Percentiles rank a stretch among this genome's conserved stretches.
Conservation (phyloP, 1,140 invertebrate genomes). For the Papilio helenus region DNA sequence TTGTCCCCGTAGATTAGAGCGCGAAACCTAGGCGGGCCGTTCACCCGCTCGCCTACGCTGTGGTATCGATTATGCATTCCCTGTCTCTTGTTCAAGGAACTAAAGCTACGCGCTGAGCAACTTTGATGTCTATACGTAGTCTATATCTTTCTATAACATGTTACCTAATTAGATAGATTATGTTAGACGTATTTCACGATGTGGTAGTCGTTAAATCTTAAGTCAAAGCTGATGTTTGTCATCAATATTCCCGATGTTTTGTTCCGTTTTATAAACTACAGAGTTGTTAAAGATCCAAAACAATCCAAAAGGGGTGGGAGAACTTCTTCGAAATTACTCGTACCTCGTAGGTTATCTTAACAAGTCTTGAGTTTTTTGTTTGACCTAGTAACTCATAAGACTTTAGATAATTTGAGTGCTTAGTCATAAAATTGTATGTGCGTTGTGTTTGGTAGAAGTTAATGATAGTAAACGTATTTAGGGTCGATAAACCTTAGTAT, state of each 20-base stretch:
- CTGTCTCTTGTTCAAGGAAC: conserved; percentile 37
- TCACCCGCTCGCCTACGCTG: conserved; percentile 49
- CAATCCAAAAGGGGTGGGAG: background rate
- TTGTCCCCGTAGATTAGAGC: conserved; percentile 38
- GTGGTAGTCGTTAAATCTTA: background rate
- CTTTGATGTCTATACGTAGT: conserved; percentile 2
- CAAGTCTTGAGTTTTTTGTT: background rate
- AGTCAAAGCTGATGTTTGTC: too few relatives aligned
- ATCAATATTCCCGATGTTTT: background rate
- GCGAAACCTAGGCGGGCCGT: conserved; percentile 44
- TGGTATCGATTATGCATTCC: conserved; percentile 46
- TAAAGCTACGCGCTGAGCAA: conserved; percentile 14
- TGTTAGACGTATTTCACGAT: background rate
- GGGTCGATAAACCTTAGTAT: conserved; percentile 6
- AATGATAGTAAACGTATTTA: conserved; percentile 15
- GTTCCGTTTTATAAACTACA: background rate
- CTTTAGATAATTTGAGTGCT: conserved; percentile 21
- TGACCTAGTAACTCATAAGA: background rate
- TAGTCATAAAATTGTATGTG: conserved; percentile 19
- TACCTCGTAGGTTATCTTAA: background rate
- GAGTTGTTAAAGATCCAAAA: background rate
- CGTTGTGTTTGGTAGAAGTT: background rate
- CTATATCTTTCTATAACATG: background rate
- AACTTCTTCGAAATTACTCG: background rate
- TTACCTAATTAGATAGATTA: background rate